A percentile compares a stretch with the other conserved stretches of the same genome.
phyloP scores from a whole-genome alignment of 1,140 invertebrate species.

The Propsilocerus akamusi region DNA sequence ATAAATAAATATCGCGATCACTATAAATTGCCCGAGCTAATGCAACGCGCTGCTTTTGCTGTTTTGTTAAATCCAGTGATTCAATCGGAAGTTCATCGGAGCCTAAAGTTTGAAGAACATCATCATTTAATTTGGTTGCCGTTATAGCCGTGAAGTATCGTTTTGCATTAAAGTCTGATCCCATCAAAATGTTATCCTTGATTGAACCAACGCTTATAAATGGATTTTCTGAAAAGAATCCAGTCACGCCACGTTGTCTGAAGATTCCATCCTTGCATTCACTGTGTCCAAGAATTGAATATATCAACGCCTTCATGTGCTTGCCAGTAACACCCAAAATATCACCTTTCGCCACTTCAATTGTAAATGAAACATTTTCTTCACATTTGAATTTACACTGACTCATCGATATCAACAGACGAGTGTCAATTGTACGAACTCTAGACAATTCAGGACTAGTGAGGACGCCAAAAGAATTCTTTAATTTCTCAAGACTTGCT shows the following conservation, averaged over 20 bases:
- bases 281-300: slow-evolving; percentile 37
- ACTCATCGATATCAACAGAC: background rate
- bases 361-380: background rate
- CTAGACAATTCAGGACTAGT: background rate
- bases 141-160: slow-evolving; percentile 10
- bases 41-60: slow-evolving; percentile 38
- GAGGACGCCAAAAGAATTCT: background rate
- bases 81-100: background rate
- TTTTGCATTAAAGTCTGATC: slow-evolving; percentile 23
- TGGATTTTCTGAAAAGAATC: slow-evolving; percentile 38
- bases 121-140: background rate
- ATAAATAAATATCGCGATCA: slow-evolving; percentile 29
- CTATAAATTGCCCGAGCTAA: slow-evolving; percentile 37
- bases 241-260: slow-evolving; percentile 27
- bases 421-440: background rate
- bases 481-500: background rate
- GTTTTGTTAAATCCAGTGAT: slow-evolving; percentile 25
- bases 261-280: slow-evolving; percentile 33
- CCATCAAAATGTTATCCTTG: slow-evolving; percentile 43
- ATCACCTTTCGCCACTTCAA: slow-evolving; percentile 21
- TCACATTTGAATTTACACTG: background rate
- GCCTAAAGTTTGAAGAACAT: background rate
- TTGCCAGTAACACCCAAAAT: slow-evolving; percentile 40
- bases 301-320: slow-evolving; percentile 41
- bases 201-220: slow-evolving; percentile 41